phyloP scores from a whole-genome alignment of 2,888 invertebrate species.

The Doris montereyensis region DNA sequence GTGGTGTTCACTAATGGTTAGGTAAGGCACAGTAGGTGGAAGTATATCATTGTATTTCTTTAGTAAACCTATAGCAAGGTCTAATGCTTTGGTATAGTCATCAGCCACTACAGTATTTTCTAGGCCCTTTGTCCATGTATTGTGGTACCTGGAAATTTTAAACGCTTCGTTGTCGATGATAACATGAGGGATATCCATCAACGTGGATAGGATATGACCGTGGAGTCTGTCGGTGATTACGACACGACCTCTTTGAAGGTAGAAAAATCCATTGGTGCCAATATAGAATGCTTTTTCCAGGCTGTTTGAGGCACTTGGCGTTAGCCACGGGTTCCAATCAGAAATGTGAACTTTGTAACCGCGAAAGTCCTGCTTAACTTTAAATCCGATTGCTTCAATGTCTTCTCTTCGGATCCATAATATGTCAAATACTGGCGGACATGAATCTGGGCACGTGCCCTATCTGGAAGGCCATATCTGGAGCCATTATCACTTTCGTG shows the following conservation, averaged over 20 bases:
- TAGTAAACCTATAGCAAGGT: constrained; percentile 34
- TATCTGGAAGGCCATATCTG: constrained; percentile 47
- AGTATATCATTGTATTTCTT: constrained; percentile 33
- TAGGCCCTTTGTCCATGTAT: constrained; percentile 43
- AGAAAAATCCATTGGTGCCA: constrained; percentile 41
- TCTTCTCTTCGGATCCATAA: constrained; percentile 45
- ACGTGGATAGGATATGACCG: constrained; percentile 47
- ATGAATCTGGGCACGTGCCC: constrained; percentile 37
- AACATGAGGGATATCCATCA: constrained; percentile 49
- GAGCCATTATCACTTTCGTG: constrained; percentile 40
- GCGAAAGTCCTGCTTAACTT: constrained; percentile 10
- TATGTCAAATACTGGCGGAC: constrained; percentile 45
- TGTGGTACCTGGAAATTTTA: constrained; percentile 42
- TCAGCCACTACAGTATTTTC: constrained; percentile 42
- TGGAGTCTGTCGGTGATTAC: constrained; percentile 47
- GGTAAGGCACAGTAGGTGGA: constrained; percentile 15
- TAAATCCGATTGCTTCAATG: constrained; percentile 36
- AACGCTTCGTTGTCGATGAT: constrained; percentile 45
- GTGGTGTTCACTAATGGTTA: too few species aligned
- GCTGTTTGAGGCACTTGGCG: constrained; percentile 26
- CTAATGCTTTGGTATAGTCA: constrained; percentile 37
- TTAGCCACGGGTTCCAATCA: constrained; percentile 35
- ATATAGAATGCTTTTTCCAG: constrained; percentile 44
- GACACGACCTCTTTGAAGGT: constrained; percentile 46
- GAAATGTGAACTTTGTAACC: constrained; percentile 28